These are phyloP conservation scores for Zaprionus gabonicus DNA, from an alignment of 1,140 invertebrate genomes.

Conservation along the genomic window DNA sequence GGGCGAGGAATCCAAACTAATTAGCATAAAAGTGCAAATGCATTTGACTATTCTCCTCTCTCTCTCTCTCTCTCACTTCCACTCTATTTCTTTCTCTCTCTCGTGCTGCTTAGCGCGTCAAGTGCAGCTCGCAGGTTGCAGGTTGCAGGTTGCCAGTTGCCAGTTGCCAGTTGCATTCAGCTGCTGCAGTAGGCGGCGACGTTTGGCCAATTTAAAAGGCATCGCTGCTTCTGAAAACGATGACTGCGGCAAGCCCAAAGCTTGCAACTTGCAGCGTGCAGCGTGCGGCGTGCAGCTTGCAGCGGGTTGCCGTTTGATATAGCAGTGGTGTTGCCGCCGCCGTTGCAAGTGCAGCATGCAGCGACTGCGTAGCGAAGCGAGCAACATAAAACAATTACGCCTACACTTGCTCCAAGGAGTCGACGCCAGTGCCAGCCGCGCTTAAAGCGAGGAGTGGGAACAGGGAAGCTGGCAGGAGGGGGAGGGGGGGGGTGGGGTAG, in stretches of 20 bases:
- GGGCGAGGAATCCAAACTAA: constrained; percentile 57
- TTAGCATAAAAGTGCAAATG: constrained; percentile 79
- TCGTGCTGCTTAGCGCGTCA: constrained; percentile 25
- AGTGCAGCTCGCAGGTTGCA: constrained; percentile 25
- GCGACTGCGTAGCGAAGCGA: constrained; percentile 65
- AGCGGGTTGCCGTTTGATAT: neutral
- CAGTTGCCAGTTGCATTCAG: constrained; percentile 19
- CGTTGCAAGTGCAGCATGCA: constrained; percentile 18
- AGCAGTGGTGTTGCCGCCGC: neutral
- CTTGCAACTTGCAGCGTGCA: neutral
- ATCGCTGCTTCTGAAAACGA: constrained; percentile 62
- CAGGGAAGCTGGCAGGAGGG: neutral
- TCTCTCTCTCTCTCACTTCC: neutral
- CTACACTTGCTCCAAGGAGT: constrained; percentile 63
- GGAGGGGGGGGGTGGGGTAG: neutral
- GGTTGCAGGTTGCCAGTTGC: constrained; percentile 25
- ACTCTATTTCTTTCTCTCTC: neutral
- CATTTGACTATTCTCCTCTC: constrained; percentile 22
- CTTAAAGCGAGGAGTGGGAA: constrained; percentile 2
- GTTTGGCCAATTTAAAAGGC: constrained; percentile 65
- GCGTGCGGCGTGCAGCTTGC: neutral
- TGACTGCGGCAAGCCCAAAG: constrained; percentile 20
- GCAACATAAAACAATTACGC: constrained; percentile 80
- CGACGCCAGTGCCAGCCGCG: constrained; percentile 1
- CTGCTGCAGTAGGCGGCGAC: constrained; percentile 54